These are phyloP conservation scores for Bellardia bayeri DNA, from an alignment of 2,888 invertebrate genomes.

Conservation along the genomic window DNA sequence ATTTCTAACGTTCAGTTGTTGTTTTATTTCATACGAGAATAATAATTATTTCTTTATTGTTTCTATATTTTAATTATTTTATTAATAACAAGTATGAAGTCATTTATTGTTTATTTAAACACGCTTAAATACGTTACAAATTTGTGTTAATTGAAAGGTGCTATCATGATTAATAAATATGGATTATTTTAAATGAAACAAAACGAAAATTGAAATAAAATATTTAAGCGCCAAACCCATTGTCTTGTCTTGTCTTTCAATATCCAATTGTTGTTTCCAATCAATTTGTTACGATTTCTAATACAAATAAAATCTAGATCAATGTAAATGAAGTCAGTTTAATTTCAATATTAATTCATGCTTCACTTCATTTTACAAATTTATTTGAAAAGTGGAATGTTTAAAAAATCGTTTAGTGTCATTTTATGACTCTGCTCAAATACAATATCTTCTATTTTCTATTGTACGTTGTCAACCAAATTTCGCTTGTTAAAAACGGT, in stretches of 20 bases:
- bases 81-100: slow-evolving; percentile 59
- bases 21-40: background rate
- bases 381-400: background rate
- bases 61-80: slow-evolving; percentile 12
- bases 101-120: slow-evolving; percentile 59
- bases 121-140: slow-evolving; percentile 65
- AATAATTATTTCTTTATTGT: slow-evolving; percentile 37
- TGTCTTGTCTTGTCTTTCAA: slow-evolving; percentile 28
- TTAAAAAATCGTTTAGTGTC: no score
- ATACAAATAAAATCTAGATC: background rate
- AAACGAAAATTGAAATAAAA: background rate
- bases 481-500: background rate
- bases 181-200: slow-evolving; percentile 1
- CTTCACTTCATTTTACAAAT: slow-evolving; percentile 33
- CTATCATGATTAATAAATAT: slow-evolving; percentile 66
- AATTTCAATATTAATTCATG: slow-evolving; percentile 14
- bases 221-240: slow-evolving; percentile 56
- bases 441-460: no score
- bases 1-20: slow-evolving; percentile 21
- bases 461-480: background rate
- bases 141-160: slow-evolving; percentile 70
- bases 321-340: slow-evolving; percentile 18
- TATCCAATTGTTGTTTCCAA: slow-evolving; percentile 23
- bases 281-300: slow-evolving; percentile 55
- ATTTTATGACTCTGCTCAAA: no score